phyloP scores from a whole-genome alignment of 1,140 invertebrate species.

The Papilio glaucus region DNA sequence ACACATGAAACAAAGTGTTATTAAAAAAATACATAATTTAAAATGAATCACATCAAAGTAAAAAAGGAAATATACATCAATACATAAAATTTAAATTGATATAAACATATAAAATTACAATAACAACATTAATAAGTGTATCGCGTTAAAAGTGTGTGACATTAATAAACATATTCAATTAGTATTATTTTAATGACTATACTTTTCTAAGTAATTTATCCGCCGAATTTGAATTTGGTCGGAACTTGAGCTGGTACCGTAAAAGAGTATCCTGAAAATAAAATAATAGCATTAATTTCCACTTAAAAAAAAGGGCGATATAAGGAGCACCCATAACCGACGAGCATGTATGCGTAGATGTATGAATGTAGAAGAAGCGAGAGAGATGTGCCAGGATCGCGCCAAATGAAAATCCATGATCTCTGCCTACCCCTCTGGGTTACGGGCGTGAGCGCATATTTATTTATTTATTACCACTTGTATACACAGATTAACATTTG shows the following conservation, averaged over 20 bases:
- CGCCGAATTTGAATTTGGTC: constrained; percentile 80
- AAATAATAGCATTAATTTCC: constrained; percentile 29
- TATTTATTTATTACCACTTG: no score
- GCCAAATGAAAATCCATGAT: no score
- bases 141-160: not conserved
- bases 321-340: no score
- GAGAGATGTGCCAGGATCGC: no score
- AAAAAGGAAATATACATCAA: constrained; percentile 1
- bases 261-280: constrained; percentile 76
- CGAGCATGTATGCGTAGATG: no score
- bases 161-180: not conserved
- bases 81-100: constrained; percentile 7
- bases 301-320: no score
- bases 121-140: not conserved
- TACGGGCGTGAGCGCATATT: no score
- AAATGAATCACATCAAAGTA: not conserved
- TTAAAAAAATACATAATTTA: not conserved
- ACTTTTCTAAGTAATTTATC: constrained; percentile 52
- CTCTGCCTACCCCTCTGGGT: no score
- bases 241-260: constrained; percentile 80
- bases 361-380: no score
- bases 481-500: no score
- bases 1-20: not conserved
- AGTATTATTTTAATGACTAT: constrained; percentile 15
- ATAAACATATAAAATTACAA: constrained; percentile 4